phyloP scores from a whole-genome alignment of 1,140 invertebrate species.

The Zaprionus davidi region DNA sequence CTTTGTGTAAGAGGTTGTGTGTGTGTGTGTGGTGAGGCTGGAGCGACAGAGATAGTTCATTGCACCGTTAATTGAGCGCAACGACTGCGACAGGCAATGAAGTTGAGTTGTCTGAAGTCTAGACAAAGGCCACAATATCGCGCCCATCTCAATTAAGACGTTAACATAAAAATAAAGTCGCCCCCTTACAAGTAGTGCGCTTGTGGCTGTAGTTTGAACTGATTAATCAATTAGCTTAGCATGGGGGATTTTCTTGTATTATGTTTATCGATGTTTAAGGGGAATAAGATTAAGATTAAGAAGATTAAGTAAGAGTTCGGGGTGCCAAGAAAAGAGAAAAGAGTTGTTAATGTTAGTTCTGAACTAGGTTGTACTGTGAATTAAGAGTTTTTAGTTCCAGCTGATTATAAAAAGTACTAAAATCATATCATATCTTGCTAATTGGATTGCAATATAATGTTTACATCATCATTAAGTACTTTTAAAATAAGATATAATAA shows the following conservation, averaged over 20 bases:
- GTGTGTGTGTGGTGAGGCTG: not conserved
- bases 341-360: no score
- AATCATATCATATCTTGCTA: no score
- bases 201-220: conserved; percentile 1
- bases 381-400: no score
- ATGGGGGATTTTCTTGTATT: not conserved
- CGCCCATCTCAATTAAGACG: conserved; percentile 53
- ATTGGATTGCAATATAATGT: no score
- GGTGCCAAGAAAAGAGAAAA: not conserved
- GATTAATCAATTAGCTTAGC: conserved; percentile 30
- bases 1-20: not conserved
- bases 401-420: no score
- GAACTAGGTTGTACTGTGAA: no score
- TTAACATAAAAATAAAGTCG: conserved; percentile 36
- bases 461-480: no score
- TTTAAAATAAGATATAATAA: no score
- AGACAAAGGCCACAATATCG: conserved; percentile 51
- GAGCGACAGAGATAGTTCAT: conserved; percentile 55
- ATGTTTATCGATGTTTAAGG: not conserved
- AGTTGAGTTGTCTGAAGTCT: conserved; percentile 34
- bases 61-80: conserved; percentile 65
- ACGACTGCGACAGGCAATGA: conserved; percentile 33
- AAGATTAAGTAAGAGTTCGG: not conserved
- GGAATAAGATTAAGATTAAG: not conserved
- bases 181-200: conserved; percentile 9